Conservation (phyloP, 2,888 invertebrate genomes). For the Trissoscelio sp. region DNA sequence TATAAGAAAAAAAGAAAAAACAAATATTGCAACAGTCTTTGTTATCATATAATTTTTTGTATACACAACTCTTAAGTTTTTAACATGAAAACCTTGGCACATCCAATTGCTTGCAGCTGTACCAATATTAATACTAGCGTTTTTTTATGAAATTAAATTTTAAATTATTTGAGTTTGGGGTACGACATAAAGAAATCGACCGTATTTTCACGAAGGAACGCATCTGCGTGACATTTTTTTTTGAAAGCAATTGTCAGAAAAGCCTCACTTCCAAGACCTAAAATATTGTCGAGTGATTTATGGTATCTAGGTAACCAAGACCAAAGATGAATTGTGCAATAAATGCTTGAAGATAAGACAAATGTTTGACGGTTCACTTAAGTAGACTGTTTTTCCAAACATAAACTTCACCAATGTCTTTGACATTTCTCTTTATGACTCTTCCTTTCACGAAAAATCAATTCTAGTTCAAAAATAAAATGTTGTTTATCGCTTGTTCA, state of each 20-base stretch:
- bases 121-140: not conserved
- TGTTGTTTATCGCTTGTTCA: too few species aligned
- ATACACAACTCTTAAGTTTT: not conserved
- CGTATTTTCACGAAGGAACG: not conserved
- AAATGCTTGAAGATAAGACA: conserved; percentile 4
- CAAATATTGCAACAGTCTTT: not conserved
- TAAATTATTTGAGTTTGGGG: not conserved
- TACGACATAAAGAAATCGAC: not conserved
- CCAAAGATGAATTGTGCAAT: conserved; percentile 8
- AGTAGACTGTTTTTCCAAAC: not conserved
- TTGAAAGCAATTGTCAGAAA: not conserved
- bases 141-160: not conserved
- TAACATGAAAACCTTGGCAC: not conserved
- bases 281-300: not conserved
- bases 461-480: too few species aligned
- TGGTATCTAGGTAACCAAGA: not conserved
- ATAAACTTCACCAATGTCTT: not conserved
- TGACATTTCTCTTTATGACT: not conserved
- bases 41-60: not conserved
- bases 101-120: not conserved
- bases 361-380: conserved; percentile 11
- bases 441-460: too few species aligned
- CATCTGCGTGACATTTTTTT: not conserved
- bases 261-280: not conserved
- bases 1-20: not conserved